Conservation (phyloP, 1,140 invertebrate genomes). For the Doryteuthis pealeii region DNA sequence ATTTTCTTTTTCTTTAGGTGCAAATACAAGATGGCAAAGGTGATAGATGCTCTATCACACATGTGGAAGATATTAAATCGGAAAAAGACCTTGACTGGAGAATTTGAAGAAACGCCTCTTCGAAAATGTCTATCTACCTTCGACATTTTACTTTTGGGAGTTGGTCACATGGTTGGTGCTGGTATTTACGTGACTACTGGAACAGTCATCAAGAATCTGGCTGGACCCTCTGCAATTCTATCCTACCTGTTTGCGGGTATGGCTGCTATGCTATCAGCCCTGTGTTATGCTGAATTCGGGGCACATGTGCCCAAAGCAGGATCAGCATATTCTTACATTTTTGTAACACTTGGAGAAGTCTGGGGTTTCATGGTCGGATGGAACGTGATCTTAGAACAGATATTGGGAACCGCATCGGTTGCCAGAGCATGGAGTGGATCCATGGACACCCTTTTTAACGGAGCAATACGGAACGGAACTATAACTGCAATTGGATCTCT, state of each 20-base stretch:
- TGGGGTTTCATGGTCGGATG: constrained; percentile 56
- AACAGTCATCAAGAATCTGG: constrained; percentile 80
- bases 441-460: constrained; percentile 81
- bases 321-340: constrained; percentile 56
- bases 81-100: constrained; percentile 61
- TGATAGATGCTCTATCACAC: constrained; percentile 19
- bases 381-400: constrained; percentile 60
- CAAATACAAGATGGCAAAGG: constrained; percentile 9
- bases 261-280: constrained; percentile 78
- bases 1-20: no score
- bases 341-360: constrained; percentile 53
- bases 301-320: constrained; percentile 63
- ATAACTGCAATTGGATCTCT: constrained; percentile 71
- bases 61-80: constrained; percentile 55
- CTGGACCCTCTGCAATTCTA: constrained; percentile 76
- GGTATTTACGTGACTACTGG: constrained; percentile 68
- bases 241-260: constrained; percentile 87
- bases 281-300: constrained; percentile 94
- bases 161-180: constrained; percentile 89
- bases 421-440: constrained; percentile 92
- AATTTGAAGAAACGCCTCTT: constrained; percentile 74
- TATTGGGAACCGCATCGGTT: constrained; percentile 75
- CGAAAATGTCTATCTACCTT: constrained; percentile 87
- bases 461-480: constrained; percentile 78
- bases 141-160: constrained; percentile 76